A percentile compares a stretch with the other conserved stretches of the same genome.
Conservation (phyloP, 2,113 vertebrate species). For the Tricholaema leucomelas region DNA sequence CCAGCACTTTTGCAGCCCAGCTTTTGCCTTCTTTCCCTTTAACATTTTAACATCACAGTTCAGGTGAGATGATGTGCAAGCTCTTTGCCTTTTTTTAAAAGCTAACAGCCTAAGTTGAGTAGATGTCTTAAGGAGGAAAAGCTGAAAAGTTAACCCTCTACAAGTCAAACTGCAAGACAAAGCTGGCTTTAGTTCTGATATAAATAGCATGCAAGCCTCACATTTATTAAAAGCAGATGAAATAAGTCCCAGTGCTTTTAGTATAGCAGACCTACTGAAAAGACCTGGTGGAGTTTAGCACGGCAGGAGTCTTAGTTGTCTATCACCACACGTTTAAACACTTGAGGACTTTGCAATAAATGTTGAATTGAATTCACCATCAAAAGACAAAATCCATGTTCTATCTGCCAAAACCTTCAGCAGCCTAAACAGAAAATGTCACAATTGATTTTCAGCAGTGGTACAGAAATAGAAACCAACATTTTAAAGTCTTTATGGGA, state of each 20-base stretch:
- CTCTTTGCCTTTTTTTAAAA: not conserved
- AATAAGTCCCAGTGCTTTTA: constrained; percentile 38
- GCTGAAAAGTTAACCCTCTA: not conserved
- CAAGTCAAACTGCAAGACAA: constrained; percentile 3
- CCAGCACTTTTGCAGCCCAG: not conserved
- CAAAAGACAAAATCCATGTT: constrained; percentile 69
- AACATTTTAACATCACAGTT: not conserved
- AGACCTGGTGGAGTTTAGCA: constrained; percentile 24
- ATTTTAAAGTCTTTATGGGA: constrained; percentile 43
- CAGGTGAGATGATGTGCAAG: not conserved
- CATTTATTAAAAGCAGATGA: constrained; percentile 59
- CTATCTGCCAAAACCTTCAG: constrained; percentile 65
- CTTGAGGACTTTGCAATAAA: constrained; percentile 44
- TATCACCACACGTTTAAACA: constrained; percentile 34
- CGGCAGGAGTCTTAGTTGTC: constrained; percentile 30
- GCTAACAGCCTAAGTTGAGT: not conserved
- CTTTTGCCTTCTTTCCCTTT: not conserved
- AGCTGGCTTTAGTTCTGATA: constrained; percentile 29
- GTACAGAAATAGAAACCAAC: constrained; percentile 45
- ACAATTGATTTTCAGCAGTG: constrained; percentile 52
- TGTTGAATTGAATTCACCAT: constrained; percentile 54
- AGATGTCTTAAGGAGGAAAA: not conserved
- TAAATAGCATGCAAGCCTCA: not conserved
- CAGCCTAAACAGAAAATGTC: constrained; percentile 66
- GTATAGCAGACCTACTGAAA: constrained; percentile 27